These are phyloP conservation scores for Sebastes schlegelii DNA, from an alignment of 2,113 vertebrate species.

Conservation along the genomic window DNA sequence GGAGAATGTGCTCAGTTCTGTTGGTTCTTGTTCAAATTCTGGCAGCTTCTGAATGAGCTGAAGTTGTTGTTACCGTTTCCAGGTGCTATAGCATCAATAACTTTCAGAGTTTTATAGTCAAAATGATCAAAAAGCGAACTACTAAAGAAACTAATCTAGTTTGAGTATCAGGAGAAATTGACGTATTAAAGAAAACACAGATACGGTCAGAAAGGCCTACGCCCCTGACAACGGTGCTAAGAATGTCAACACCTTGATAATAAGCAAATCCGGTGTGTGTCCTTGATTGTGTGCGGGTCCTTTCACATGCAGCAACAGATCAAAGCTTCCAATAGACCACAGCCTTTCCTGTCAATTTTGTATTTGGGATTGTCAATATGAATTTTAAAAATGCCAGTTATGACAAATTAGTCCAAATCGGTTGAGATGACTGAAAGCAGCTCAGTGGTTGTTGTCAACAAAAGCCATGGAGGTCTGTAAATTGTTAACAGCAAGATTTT, in stretches of 20 bases:
- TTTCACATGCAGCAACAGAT: neutral
- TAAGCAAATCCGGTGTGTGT: neutral
- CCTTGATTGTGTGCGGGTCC: neutral
- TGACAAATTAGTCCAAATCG: neutral
- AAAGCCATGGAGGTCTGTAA: neutral
- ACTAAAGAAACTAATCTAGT: neutral
- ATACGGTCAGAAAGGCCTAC: neutral
- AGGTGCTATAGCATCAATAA: neutral
- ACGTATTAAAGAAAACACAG: neutral
- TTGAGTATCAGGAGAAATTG: neutral
- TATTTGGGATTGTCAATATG: too few species aligned
- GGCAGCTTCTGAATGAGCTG: neutral
- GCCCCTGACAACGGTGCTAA: neutral
- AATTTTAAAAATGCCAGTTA: too few species aligned
- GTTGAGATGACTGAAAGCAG: neutral
- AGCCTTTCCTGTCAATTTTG: neutral
- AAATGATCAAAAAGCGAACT: too few species aligned
- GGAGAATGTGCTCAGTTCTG: neutral
- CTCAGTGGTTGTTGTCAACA: neutral
- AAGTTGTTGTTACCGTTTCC: neutral
- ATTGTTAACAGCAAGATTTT: slow-evolving; percentile 1
- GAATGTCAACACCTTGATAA: neutral
- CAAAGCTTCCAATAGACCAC: neutral
- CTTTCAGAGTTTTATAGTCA: neutral
- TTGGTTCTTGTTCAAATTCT: neutral